Evolutionary conservation across 1,140 invertebrate species (phyloP).

Genomic region (Ceratitis capitata): DNA sequence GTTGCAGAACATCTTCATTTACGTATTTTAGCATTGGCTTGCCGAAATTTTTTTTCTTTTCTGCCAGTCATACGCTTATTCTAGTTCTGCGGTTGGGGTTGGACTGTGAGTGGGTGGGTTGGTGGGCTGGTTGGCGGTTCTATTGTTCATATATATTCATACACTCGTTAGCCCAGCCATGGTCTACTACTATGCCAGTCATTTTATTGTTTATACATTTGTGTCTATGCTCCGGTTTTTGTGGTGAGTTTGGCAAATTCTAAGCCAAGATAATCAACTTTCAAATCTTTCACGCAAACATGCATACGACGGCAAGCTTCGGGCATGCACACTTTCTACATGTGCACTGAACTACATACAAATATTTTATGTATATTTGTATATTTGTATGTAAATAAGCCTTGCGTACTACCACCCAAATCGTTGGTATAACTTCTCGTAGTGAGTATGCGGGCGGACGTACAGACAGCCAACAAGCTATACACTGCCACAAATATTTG

Average conservation of each 20-base stretch:
- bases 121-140: background rate
- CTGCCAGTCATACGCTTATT: background rate
- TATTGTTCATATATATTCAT: background rate
- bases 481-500: background rate
- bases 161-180: background rate
- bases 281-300: conserved; percentile 34
- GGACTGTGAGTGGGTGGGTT: background rate
- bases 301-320: background rate
- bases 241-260: conserved; percentile 16
- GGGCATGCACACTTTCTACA: background rate
- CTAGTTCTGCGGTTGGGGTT: background rate
- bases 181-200: background rate
- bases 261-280: conserved; percentile 35
- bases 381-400: background rate
- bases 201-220: background rate
- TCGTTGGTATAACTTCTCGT: background rate
- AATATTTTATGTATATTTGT: background rate
- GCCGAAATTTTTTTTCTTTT: background rate
- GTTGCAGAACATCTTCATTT: background rate
- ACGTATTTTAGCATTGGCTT: background rate
- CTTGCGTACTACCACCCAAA: background rate
- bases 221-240: background rate
- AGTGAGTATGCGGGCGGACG: too few relatives aligned
- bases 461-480: background rate
- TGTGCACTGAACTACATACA: background rate